Conservation (phyloP, 2,888 invertebrate genomes). For the Ophion costatus region DNA sequence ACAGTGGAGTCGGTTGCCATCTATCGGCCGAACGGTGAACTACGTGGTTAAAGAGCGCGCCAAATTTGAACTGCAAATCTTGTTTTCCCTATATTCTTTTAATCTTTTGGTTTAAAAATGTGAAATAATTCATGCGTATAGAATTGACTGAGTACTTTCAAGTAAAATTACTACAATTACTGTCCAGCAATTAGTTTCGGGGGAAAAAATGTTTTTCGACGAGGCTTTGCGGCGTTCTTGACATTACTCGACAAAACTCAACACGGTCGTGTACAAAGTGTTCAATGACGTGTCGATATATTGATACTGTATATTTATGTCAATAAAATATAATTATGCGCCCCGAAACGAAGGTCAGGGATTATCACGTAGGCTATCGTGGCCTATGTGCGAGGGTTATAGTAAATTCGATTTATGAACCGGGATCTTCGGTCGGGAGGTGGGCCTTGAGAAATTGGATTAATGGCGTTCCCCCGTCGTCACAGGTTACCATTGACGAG, state of each 20-base stretch:
- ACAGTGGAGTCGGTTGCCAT: background rate
- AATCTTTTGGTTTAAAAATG: background rate
- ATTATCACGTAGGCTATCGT: background rate
- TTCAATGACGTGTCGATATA: background rate
- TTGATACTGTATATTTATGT: background rate
- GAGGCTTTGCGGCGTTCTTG: background rate
- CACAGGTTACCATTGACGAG: constrained; percentile 88
- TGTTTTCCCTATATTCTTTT: no score
- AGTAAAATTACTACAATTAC: background rate
- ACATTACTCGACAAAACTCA: background rate
- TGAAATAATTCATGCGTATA: background rate
- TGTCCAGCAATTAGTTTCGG: background rate
- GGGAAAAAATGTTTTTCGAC: background rate
- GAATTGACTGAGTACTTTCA: background rate
- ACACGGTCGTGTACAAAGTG: background rate
- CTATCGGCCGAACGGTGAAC: no score
- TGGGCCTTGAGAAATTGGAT: constrained; percentile 45
- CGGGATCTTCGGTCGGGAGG: constrained; percentile 24
- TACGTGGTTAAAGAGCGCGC: no score
- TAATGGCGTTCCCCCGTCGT: constrained; percentile 15
- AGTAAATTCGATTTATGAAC: constrained; percentile 35
- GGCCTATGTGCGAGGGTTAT: background rate
- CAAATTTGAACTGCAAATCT: no score
- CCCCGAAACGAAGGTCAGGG: constrained; percentile 1
- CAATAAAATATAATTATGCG: background rate